Evolutionary conservation across 2,113 vertebrate species (phyloP).

Genomic region (Psammodynastes pulverulentus): DNA sequence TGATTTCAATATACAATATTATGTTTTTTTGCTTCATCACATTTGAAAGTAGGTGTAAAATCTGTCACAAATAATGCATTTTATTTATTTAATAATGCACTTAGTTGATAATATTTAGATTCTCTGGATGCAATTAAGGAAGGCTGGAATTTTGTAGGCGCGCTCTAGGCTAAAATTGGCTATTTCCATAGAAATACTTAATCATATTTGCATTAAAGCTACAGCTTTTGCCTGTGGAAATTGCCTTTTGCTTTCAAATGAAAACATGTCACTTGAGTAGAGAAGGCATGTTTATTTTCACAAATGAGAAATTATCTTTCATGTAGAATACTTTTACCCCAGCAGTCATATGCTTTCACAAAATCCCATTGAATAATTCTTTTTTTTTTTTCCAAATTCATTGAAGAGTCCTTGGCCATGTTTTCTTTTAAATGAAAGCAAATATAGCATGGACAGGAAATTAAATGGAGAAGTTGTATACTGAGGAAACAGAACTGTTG

Average conservation of each 20-base stretch:
- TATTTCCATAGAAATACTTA: slow-evolving; percentile 1
- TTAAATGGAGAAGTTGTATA: neutral
- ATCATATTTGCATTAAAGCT: neutral
- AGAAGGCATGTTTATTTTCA: slow-evolving; percentile 5
- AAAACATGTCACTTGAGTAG: slow-evolving; percentile 8
- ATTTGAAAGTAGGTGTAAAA: neutral
- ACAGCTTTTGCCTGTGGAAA: slow-evolving; percentile 5
- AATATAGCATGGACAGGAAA: neutral
- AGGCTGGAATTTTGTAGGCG: neutral
- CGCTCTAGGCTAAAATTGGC: slow-evolving; percentile 8
- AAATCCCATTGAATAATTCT: neutral
- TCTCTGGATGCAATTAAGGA: neutral
- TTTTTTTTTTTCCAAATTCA: neutral
- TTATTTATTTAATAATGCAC: neutral
- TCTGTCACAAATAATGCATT: neutral
- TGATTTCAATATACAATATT: neutral
- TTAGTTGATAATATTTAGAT: neutral
- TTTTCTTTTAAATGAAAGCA: neutral
- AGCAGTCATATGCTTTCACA: slow-evolving; percentile 1
- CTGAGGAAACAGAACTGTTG: neutral
- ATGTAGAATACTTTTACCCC: neutral
- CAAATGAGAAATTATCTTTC: slow-evolving; percentile 26
- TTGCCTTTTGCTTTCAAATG: neutral
- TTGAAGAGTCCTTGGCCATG: neutral
- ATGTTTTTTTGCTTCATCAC: neutral